phyloP scores from a whole-genome alignment of 2,888 invertebrate species.

The Cataglyphis altisquamis region DNA sequence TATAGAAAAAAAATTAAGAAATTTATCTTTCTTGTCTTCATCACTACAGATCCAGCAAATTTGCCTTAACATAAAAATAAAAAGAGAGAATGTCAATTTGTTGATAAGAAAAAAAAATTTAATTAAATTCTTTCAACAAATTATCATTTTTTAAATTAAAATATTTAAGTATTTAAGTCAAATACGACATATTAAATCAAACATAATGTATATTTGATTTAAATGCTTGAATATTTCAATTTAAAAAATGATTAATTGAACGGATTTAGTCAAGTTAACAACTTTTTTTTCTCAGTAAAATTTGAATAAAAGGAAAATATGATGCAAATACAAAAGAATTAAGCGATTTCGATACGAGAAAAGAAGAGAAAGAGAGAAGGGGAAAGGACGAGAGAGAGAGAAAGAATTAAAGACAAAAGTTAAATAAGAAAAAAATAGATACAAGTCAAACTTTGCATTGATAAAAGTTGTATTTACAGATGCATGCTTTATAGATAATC shows the following conservation, averaged over 20 bases:
- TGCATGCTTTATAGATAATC: not conserved
- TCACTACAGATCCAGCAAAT: not conserved
- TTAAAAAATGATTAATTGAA: too few relatives aligned
- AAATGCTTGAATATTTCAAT: too few relatives aligned
- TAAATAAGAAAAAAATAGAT: not conserved
- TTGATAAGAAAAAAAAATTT: too few relatives aligned
- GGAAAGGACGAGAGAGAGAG: not conserved
- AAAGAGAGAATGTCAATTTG: not conserved
- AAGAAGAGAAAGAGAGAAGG: not conserved
- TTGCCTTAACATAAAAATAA: not conserved
- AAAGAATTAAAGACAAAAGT: not conserved
- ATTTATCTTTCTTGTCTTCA: slow-evolving; percentile 15
- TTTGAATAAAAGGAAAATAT: not conserved
- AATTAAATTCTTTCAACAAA: too few relatives aligned
- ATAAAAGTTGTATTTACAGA: not conserved
- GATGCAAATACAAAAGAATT: slow-evolving; percentile 3
- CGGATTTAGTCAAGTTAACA: too few relatives aligned
- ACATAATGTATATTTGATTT: too few relatives aligned
- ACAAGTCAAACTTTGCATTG: not conserved
- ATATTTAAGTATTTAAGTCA: too few relatives aligned
- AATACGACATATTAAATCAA: too few relatives aligned
- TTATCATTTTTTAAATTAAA: too few relatives aligned
- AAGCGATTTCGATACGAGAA: not conserved
- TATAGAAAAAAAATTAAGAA: not conserved
- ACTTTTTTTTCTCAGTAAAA: not conserved